Conservation (phyloP, 2,113 vertebrate genomes). For the Lanius ludovicianus region DNA sequence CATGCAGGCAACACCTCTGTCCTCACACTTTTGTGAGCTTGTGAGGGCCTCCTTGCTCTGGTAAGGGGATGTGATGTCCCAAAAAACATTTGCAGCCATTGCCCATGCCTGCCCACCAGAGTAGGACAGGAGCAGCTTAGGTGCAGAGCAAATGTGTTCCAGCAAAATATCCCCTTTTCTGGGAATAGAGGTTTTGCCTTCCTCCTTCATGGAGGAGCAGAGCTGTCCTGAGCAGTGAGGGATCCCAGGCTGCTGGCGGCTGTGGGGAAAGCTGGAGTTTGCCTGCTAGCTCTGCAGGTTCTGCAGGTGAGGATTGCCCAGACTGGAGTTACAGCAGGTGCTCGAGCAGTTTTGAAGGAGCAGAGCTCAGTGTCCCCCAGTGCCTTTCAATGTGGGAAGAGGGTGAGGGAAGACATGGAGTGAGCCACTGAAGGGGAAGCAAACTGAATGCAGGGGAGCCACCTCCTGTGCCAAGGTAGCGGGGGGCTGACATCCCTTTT, state of each 20-base stretch:
- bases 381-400: not conserved
- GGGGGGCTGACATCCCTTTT: not conserved
- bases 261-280: not conserved
- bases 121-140: not conserved
- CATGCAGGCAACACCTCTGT: not conserved
- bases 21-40: not conserved
- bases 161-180: not conserved
- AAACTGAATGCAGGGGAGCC: not conserved
- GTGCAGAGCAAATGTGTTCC: not conserved
- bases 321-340: not conserved
- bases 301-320: not conserved
- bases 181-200: not conserved
- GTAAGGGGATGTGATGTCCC: not conserved
- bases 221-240: not conserved
- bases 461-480: fast-evolving
- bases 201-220: not conserved
- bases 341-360: not conserved
- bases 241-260: not conserved
- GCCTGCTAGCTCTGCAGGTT: not conserved
- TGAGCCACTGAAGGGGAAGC: not conserved
- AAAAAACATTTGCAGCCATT: not conserved
- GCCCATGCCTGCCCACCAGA: not conserved
- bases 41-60: not conserved
- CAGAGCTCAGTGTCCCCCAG: not conserved
- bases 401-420: not conserved